Evolutionary conservation across 2,888 invertebrate species (phyloP), one percentile per base, ranked within the genome.

Genomic region (Carabus problematicus): DNA sequence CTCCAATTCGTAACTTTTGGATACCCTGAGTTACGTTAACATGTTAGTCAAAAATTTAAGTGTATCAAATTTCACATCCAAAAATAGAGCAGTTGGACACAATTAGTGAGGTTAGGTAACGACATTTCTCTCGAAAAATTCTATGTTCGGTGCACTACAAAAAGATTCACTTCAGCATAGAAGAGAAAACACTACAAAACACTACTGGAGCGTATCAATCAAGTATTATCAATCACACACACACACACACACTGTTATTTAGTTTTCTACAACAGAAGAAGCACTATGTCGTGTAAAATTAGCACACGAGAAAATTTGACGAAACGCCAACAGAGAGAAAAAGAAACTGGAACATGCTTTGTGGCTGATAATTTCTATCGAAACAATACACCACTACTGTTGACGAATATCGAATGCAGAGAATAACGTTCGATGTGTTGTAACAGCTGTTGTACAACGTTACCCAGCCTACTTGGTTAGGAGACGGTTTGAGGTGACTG

Each of bases 271-370:
- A 45, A 45, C 45, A 6, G 14, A 45, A 12, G 14, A 12, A 11
- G 1, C 45, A 45, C 45, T 45, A 3, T 29, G 29, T 29, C 29
- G 29, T 29, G 29, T 29, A 29, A 29, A 29, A 29, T 29, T 29
- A 29, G 29, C 2, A 29, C 29, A 9, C 9, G 52, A 14, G 16
- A 52, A 52, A 52, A 52, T 52, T 58, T 41, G 58, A 58, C 58
- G n/a, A 41, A 41, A 4, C 6, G 52, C 41, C 58, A 14, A 12
- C 39, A 16, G 16, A 52, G 16, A 52, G 12, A 52, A 29, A 9
- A 52, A 52, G 8, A 52, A 52, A 52, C 16, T 29, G 29, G 29
- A 29, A 29, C 2, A 29, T 29, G 29, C 29, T 29, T 6, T 6
- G 3, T 6, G 29, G 16, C 8, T 1, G 14, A 9, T 16, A 52